Evolutionary conservation across 2,888 invertebrate genomes (phyloP), one percentile per base, ranked within the genome.

Genomic region (Drosophila colorata): DNA sequence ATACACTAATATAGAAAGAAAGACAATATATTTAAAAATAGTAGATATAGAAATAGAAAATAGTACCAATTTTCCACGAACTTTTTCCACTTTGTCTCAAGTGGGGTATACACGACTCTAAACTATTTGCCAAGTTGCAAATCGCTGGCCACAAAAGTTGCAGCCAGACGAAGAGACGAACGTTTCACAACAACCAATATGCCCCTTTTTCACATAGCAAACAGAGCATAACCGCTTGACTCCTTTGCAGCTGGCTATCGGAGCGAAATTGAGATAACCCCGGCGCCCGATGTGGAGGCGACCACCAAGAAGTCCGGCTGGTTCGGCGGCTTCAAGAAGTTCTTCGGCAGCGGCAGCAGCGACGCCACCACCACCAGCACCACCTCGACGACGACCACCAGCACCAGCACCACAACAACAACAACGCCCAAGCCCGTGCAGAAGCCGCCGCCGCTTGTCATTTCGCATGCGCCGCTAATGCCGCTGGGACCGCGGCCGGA

Each of bases 401-500:
- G 69, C 8, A 80, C 69, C 0, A 63, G 67, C 0, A 77, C 70
- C 8, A 66, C 59, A 2, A 76, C 74, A 1, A 58, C 77, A 0
- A 70, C 78, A 4, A 44, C 53, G 3, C 58, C 63, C 35, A 44
- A 2, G 9, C 55, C 66, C 4, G 74, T 64, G 2, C 81, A 81
- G 53, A 89, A 82, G 61, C 90, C 90, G 4, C 90, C 90, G 13
- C 89, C 91, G 23, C 43, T 90, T 52, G 74, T 79, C 5, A 87
- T 91, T 38, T 74, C 88, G 0, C 84, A 90, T 69, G 90, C 91
- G 4, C 91, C 90, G 4, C 44, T 90, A 5, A 78, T 85, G 78
- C 91, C 90, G 0, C 44, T 90, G 44, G 91, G 91, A 8, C 91
- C 91, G 5, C 81, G 91, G 4, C 90, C 90, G 1, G 91, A 91